Evolutionary conservation across 2,113 vertebrate species (phyloP).

Genomic region (Cinclus mexicanus): DNA sequence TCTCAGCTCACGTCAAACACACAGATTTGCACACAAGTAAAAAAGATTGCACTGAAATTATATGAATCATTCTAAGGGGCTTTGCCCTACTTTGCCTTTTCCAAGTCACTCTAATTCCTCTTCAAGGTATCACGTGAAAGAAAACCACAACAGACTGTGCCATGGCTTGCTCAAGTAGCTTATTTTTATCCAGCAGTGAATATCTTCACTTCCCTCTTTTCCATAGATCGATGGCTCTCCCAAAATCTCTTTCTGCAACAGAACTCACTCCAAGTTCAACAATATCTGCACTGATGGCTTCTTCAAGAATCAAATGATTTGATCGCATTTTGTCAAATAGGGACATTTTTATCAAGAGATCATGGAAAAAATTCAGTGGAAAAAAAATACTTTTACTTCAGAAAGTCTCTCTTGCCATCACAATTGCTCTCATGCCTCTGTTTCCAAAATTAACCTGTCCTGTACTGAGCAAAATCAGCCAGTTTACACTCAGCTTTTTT

Average conservation of each 20-base stretch:
- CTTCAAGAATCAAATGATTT: not conserved
- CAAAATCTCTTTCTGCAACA: not conserved
- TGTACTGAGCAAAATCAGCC: not conserved
- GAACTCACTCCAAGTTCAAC: not conserved
- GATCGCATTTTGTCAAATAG: not conserved
- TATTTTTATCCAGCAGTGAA: conserved; percentile 64
- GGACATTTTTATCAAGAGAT: not conserved
- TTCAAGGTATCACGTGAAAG: conserved; percentile 61
- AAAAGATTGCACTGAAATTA: not conserved
- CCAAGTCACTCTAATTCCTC: conserved; percentile 63
- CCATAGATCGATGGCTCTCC: conserved; percentile 33
- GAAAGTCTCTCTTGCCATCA: not conserved
- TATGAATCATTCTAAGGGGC: conserved; percentile 17
- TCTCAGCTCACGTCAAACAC: not conserved
- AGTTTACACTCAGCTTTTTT: not conserved
- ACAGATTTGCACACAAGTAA: not conserved
- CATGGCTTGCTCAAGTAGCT: conserved; percentile 63
- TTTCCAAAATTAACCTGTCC: not conserved
- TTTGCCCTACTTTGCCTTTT: conserved; percentile 55
- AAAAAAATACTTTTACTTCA: not conserved
- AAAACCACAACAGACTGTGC: conserved; percentile 65
- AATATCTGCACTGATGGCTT: not conserved
- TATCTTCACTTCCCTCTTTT: conserved; percentile 66
- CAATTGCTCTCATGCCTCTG: not conserved
- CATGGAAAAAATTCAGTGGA: not conserved